Evolutionary conservation across 2,113 vertebrate species (phyloP).

Genomic region (Daubentonia madagascariensis): DNA sequence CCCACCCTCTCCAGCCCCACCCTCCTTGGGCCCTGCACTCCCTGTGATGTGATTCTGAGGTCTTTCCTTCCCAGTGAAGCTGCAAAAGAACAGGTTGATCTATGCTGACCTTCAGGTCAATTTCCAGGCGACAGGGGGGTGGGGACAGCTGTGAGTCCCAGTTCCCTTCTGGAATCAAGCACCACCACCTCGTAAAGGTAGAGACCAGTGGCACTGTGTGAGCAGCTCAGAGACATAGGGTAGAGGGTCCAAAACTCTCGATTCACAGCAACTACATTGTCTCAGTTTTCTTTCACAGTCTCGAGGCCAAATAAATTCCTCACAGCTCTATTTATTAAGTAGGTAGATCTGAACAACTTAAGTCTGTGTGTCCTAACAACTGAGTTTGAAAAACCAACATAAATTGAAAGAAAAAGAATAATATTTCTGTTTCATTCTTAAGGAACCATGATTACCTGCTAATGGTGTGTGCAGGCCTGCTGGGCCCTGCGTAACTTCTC

Average conservation of each 20-base stretch:
- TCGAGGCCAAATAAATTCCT: neutral
- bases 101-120: neutral
- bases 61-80: neutral
- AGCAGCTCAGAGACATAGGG: neutral
- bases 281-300: neutral
- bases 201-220: neutral
- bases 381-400: neutral
- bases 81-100: neutral
- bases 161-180: neutral
- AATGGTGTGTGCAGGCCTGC: neutral
- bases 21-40: neutral
- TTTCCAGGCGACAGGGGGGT: neutral
- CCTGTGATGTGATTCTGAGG: rapidly evolving
- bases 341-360: neutral
- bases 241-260: neutral
- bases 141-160: neutral
- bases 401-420: neutral
- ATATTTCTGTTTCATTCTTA: neutral
- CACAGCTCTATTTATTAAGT: too few relatives aligned
- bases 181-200: too few relatives aligned
- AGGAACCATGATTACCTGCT: neutral
- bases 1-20: neutral
- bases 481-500: neutral
- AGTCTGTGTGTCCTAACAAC: neutral
- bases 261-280: neutral